Evolutionary conservation across 23 tunicate genomes (phyloP), one percentile per base, ranked within the genome.

Genomic region (Styela clava): DNA sequence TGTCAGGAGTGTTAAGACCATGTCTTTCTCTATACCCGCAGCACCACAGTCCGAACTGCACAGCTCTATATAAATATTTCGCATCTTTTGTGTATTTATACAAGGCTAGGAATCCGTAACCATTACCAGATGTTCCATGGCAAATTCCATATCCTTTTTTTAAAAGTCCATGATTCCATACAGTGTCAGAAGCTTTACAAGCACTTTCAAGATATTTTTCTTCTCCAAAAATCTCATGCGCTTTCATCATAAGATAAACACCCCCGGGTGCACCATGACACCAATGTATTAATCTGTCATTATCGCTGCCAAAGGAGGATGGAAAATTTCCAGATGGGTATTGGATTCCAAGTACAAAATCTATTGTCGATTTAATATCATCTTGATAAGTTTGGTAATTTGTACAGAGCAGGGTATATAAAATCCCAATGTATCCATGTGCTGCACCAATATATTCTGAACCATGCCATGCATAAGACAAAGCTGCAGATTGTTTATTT

Each of bases 201-300:
- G 94, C 91, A 34, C 77, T 87, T 16, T 84, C 61, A 62, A 93
- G 62, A 61, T 93, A 93, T 33, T 76, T 37, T 25, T 76, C 64
- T 5, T 76, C 81, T 16, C 26, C 37, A 56, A 37, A 76, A 24
- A 33, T 37, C 27, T 35, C 51, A 37, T 76, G 37, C 21, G 81
- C 68, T 26, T 36, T 35, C 26, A 76, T 76, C 81, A 76, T 76
- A 22, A 52, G 81, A 76, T 76, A 76, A 5, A 76, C 32, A 7
- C 64, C 64, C 5, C 98, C 98, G 2, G 98, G 76, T 62, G 98
- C 89, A 18, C 98, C 98, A 81, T 93, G 98, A 62, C 98, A 93
- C 98, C 98, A 93, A 69, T 93, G 98, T 21, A 87, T 84, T 63
- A 93, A 81, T 64, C 56, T 44, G 35, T 88, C 82, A 31, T 81